Conservation (phyloP, 2,888 invertebrate genomes). For the Pristionchus arcanus region DNA sequence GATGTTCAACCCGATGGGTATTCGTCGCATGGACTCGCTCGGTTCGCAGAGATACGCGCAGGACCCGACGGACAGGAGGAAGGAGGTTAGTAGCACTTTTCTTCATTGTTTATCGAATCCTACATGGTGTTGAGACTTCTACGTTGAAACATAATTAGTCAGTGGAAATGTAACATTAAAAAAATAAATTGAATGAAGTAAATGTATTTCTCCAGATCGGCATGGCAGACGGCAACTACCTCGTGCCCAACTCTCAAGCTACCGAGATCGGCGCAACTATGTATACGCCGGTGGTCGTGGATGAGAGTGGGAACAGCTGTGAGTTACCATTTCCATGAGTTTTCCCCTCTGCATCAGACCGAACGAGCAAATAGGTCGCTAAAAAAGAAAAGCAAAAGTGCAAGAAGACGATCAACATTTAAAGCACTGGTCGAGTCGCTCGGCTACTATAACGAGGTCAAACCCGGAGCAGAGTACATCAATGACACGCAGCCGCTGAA, state of each 20-base stretch:
- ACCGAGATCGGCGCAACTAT: slow-evolving; percentile 57
- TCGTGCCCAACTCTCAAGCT: slow-evolving; percentile 52
- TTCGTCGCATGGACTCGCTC: slow-evolving; percentile 62
- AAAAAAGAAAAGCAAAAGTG: too few species aligned
- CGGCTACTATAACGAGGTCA: slow-evolving; percentile 54
- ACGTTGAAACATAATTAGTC: too few species aligned
- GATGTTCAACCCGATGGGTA: slow-evolving; percentile 41
- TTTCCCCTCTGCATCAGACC: too few species aligned
- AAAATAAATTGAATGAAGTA: too few species aligned
- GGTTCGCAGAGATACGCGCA: slow-evolving; percentile 69
- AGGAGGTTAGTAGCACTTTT: slow-evolving; percentile 23
- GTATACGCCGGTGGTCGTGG: slow-evolving; percentile 67
- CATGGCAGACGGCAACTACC: slow-evolving; percentile 53
- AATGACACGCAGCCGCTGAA: slow-evolving; percentile 26
- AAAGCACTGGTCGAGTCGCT: slow-evolving; percentile 42
- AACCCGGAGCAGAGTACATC: slow-evolving; percentile 43
- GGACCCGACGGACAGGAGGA: slow-evolving; percentile 60
- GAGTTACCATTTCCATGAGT: too few species aligned
- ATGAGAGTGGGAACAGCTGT: slow-evolving; percentile 65
- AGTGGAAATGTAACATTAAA: too few species aligned
- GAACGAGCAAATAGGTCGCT: too few species aligned
- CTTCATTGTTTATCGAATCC: too few species aligned
- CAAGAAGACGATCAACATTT: not conserved
- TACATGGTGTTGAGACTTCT: too few species aligned
- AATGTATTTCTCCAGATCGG: slow-evolving; percentile 8